phyloP scores from a whole-genome alignment of 2,888 invertebrate species.

The Leucophora obtusa region DNA sequence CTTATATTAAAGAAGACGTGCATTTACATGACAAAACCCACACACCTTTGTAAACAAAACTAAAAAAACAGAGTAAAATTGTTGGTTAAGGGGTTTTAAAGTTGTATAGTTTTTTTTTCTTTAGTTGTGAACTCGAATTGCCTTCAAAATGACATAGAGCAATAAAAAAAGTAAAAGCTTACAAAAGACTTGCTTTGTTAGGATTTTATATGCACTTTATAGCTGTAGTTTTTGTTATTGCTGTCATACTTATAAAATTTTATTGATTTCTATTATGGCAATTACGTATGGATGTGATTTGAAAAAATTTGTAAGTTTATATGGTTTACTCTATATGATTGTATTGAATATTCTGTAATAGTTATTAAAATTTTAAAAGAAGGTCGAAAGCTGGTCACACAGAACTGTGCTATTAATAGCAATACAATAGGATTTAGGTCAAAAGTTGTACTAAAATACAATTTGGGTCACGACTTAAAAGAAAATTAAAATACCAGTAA shows the following conservation, averaged over 20 bases:
- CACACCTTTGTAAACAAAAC: neutral
- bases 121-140: constrained; percentile 20
- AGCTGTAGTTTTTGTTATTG: neutral
- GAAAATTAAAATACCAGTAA: too few relatives aligned
- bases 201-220: constrained; percentile 40
- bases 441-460: too few relatives aligned
- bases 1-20: neutral
- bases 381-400: too few relatives aligned
- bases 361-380: too few relatives aligned
- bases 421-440: too few relatives aligned
- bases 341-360: too few relatives aligned
- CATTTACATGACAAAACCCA: neutral
- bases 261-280: constrained; percentile 59
- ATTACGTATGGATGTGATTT: constrained; percentile 22
- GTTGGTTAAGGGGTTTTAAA: neutral
- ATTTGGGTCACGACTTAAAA: too few relatives aligned
- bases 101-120: neutral
- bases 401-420: too few relatives aligned
- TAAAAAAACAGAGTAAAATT: neutral
- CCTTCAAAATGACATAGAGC: constrained; percentile 42
- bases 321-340: too few relatives aligned
- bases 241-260: constrained; percentile 48
- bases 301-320: too few relatives aligned
- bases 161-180: constrained; percentile 37
- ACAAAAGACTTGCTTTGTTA: constrained; percentile 28